Percentiles rank a stretch among this genome's conserved stretches.
Evolutionary conservation across 2,797 vertebrate genomes (phyloP).

Genomic region (Poeciliopsis gracilis): DNA sequence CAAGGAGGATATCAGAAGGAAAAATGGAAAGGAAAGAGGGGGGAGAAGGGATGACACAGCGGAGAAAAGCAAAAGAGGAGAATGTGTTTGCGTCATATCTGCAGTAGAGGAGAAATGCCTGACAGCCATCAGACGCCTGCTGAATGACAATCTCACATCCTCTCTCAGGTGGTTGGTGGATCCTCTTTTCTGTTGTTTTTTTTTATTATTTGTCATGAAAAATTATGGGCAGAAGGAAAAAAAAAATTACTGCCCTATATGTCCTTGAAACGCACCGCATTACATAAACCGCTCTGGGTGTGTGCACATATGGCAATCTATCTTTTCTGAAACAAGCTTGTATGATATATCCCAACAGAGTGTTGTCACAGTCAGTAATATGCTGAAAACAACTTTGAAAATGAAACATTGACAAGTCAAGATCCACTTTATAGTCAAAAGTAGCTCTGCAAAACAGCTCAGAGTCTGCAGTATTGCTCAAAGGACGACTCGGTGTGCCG

Average conservation of each 20-base stretch:
- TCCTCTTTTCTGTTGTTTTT: slow-evolving; percentile 13
- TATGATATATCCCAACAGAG: neutral
- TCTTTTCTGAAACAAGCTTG: slow-evolving; percentile 31
- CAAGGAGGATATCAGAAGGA: slow-evolving; percentile 25
- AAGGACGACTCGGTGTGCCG: neutral
- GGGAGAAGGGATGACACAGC: slow-evolving; percentile 51
- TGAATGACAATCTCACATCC: slow-evolving; percentile 73
- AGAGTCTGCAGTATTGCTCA: too few relatives aligned
- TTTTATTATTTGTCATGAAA: neutral
- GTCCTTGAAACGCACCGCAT: slow-evolving; percentile 56
- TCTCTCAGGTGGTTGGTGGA: slow-evolving; percentile 61
- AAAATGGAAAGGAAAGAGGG: slow-evolving; percentile 16
- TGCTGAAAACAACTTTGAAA: slow-evolving; percentile 42
- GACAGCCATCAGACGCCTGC: slow-evolving; percentile 70
- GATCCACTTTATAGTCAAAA: slow-evolving; percentile 2
- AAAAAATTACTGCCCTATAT: slow-evolving; percentile 7
- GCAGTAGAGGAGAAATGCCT: slow-evolving; percentile 74
- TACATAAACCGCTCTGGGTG: neutral
- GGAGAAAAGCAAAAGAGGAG: slow-evolving; percentile 40
- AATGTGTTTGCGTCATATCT: slow-evolving; percentile 71
- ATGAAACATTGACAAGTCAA: slow-evolving; percentile 34
- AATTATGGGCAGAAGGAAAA: slow-evolving; percentile 7
- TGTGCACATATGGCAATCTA: slow-evolving; percentile 42
- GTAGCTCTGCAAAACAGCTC: neutral
- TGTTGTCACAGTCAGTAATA: slow-evolving; percentile 49